Percentiles rank a stretch among this genome's conserved stretches.
phyloP scores from a whole-genome alignment of 2,113 vertebrate species.

The Mionectes macconnelli region DNA sequence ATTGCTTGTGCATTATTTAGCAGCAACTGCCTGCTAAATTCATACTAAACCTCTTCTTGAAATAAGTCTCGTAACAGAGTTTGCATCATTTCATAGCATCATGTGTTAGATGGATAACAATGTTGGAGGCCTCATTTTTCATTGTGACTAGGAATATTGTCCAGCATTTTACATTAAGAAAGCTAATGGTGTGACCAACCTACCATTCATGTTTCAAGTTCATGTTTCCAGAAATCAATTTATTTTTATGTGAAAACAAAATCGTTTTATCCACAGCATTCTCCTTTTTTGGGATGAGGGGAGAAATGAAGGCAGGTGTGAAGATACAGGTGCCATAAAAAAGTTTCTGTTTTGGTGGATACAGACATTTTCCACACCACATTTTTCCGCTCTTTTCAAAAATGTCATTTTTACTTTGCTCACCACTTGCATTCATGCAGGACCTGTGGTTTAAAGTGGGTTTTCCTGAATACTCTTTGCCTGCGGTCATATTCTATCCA shows the following conservation, averaged over 20 bases:
- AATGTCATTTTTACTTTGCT: background rate
- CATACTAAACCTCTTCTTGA: background rate
- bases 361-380: background rate
- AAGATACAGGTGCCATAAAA: background rate
- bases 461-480: background rate
- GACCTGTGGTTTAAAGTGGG: background rate
- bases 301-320: background rate
- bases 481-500: background rate
- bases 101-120: background rate
- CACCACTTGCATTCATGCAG: background rate
- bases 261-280: background rate
- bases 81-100: background rate
- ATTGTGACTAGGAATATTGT: background rate
- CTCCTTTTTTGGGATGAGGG: background rate
- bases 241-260: background rate
- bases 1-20: background rate
- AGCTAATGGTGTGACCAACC: background rate
- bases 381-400: background rate
- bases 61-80: background rate
- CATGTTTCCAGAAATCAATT: fast-evolving
- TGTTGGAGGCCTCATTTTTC: background rate
- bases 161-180: background rate
- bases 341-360: background rate
- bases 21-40: background rate
- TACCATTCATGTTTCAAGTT: background rate